Conservation (phyloP, 2,113 vertebrate genomes). For the Pseudorectes ferrugineus region DNA sequence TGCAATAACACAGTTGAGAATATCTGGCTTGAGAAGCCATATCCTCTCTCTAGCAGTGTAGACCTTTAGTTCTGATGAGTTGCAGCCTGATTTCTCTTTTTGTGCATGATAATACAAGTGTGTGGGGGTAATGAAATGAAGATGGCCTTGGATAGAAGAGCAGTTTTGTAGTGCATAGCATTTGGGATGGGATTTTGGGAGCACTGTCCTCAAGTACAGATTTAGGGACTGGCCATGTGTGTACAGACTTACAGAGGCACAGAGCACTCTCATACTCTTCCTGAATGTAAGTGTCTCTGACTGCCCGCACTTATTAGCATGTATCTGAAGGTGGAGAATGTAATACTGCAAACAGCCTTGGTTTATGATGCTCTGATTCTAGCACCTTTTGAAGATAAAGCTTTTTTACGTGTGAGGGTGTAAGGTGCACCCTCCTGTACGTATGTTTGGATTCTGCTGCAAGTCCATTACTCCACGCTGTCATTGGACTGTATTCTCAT, state of each 20-base stretch:
- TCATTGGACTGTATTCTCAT: not conserved
- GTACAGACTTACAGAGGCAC: not conserved
- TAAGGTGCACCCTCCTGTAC: not conserved
- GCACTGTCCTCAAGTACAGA: not conserved
- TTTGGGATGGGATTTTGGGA: not conserved
- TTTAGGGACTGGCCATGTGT: not conserved
- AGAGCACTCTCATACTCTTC: not conserved
- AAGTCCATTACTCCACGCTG: not conserved
- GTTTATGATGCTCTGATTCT: not conserved
- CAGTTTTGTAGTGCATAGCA: not conserved
- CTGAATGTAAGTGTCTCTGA: not conserved
- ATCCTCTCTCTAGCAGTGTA: not conserved
- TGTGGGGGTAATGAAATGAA: not conserved
- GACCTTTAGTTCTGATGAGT: not conserved
- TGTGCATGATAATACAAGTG: not conserved
- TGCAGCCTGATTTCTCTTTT: not conserved
- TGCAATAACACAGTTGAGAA: not conserved
- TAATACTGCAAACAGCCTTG: not conserved
- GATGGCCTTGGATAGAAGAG: not conserved
- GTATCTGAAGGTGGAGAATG: not conserved
- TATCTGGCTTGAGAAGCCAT: not conserved
- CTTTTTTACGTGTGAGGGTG: not conserved
- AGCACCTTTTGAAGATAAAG: not conserved
- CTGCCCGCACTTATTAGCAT: not conserved
- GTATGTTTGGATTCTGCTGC: not conserved